Base-by-base conservation (phyloP, 2,113 vertebrate species). In the Anoplopoma fimbria region DNA sequence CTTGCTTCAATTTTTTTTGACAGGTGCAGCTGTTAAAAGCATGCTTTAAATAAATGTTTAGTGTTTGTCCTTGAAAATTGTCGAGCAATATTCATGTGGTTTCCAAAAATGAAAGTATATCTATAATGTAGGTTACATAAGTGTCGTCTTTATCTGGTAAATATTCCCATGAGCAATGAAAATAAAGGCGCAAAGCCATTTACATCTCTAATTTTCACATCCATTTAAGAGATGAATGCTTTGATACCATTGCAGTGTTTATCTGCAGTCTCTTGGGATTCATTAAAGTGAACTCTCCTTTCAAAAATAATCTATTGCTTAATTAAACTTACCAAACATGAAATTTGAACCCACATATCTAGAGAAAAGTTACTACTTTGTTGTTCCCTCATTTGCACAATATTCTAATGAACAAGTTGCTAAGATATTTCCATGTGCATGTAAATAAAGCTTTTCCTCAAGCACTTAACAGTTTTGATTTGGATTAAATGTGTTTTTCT, bases 251-350 rank as follows among this genome's bases (percentile, higher is more conserved):
- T 96, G 95, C 96, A 93, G 96, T 97, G 97, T 97, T 97, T 97
- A 96, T 97, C 96, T 95, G 95, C 94, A 69, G 93, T 96, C 97
- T 96, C 97, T 73, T 87, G 98, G 96, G 97, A 99, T 96, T 97
- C 96, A 98, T 97, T 98, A 97, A 95, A 96, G 96, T 97, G 96
- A 97, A 95, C 94, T 94, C 95, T 97, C 95, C 97, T 96, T 98
- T 99, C 97, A 98, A 96, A 97, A 96, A 96, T 97, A 98, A 99
- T 99, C 96, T 98, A 98, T 97, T 96, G 97, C 96, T 99, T 98
- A 98, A 99, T 99, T 99, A 99, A 97, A 96, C 95, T 97, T 96
- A 95, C 94, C 95, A 97, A 97, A 98, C 97, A 97, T 96, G 97
- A 98, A 97, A 97, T 97, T 94, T 97, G 95, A 98, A 96, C 95